Percentiles rank a stretch among this genome's conserved stretches.
These are phyloP conservation scores for Trichosurus vulpecula DNA, from an alignment of 2,797 vertebrate species.

Conservation along the genomic window DNA sequence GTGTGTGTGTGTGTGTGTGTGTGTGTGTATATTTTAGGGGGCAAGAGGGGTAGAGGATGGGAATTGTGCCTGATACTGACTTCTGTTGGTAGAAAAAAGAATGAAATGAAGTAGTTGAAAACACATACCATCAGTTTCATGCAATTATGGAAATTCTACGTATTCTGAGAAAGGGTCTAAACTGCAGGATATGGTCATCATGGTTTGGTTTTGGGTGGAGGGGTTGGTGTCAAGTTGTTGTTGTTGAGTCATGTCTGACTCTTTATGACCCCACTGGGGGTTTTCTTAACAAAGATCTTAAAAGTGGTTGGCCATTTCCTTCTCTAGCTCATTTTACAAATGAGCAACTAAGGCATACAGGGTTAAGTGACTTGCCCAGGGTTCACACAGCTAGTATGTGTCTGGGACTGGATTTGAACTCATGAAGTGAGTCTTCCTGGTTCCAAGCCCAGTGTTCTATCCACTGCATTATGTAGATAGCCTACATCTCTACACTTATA, in stretches of 20 bases:
- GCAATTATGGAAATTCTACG: constrained; percentile 35
- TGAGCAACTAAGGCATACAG: neutral
- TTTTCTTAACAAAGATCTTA: neutral
- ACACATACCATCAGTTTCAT: neutral
- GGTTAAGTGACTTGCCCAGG: neutral
- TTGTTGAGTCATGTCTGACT: neutral
- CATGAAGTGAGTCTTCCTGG: neutral
- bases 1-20: neutral
- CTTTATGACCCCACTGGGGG: neutral
- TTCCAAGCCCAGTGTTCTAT: neutral
- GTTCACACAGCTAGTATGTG: neutral
- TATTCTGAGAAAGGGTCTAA: constrained; percentile 53
- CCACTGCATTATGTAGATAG: neutral
- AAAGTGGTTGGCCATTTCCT: neutral
- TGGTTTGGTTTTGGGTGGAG: constrained; percentile 18
- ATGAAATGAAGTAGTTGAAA: neutral
- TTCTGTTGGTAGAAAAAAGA: neutral
- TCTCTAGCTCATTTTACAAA: neutral
- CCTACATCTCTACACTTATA: neutral
- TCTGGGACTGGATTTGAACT: neutral
- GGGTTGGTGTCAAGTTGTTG: neutral
- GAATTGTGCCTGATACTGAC: neutral
- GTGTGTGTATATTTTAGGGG: too few species aligned
- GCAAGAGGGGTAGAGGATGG: neutral
- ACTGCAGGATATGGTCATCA: constrained; percentile 65